Evolutionary conservation across 2,113 vertebrate species (phyloP).

Genomic region (Muntiacus reevesi): DNA sequence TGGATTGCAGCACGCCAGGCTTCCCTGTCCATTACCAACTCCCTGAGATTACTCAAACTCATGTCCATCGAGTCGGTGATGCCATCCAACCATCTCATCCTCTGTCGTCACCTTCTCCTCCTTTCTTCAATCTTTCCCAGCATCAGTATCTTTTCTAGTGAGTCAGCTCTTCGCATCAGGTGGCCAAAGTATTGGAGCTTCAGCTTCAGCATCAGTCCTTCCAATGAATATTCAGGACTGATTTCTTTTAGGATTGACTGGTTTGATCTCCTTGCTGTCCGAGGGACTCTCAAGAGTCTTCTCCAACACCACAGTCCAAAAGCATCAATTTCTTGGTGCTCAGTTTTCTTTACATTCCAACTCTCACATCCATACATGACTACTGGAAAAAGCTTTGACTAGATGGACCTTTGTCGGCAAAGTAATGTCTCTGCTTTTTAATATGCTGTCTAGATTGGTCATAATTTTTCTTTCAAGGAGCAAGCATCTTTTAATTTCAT

Average conservation of each 20-base stretch:
- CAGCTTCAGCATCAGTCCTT: neutral
- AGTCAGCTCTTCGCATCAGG: neutral
- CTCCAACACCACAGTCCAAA: neutral
- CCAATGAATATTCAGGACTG: neutral
- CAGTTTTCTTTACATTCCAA: neutral
- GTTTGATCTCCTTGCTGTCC: neutral
- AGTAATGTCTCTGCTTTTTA: neutral
- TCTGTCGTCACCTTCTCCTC: neutral
- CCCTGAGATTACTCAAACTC: neutral
- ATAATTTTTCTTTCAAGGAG: neutral
- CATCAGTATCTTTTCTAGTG: neutral
- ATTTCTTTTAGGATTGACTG: neutral
- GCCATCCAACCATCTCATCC: neutral
- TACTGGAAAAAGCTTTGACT: neutral
- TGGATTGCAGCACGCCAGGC: neutral
- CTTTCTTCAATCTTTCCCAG: neutral
- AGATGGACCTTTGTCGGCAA: neutral
- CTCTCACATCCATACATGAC: neutral
- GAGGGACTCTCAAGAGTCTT: neutral
- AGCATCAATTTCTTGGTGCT: neutral
- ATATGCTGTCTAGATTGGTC: neutral
- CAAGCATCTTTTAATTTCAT: neutral
- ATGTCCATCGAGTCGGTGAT: neutral
- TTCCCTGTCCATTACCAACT: neutral
- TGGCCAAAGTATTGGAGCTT: neutral